phyloP scores from a whole-genome alignment of 2,113 vertebrate genomes.

The Plectropomus leopardus region DNA sequence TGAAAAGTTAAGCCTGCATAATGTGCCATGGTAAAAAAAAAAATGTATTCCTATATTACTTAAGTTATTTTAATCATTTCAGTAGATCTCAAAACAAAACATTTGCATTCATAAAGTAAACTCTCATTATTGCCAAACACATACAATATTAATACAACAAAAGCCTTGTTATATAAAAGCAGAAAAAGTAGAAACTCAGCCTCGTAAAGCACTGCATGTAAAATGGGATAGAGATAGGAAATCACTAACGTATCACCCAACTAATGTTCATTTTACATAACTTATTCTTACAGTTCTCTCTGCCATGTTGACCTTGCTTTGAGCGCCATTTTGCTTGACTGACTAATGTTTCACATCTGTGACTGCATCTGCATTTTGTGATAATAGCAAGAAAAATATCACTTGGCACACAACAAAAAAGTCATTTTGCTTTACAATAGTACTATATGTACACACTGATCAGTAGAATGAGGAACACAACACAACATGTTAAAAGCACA shows the following conservation, averaged over 20 bases:
- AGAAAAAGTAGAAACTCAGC: constrained; percentile 31
- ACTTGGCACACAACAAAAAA: too few relatives aligned
- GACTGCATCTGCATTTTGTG: constrained; percentile 18
- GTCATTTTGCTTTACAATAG: constrained; percentile 14
- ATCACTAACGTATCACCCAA: neutral
- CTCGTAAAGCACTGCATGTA: neutral
- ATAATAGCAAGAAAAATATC: constrained; percentile 16
- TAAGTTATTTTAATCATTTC: constrained; percentile 26
- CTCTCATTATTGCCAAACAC: constrained; percentile 4
- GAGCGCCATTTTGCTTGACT: constrained; percentile 19
- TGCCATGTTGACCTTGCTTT: constrained; percentile 50
- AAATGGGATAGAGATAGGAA: constrained; percentile 5
- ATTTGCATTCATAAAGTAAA: constrained; percentile 24
- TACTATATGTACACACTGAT: constrained; percentile 10
- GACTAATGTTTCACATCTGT: constrained; percentile 10
- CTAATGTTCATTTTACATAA: constrained; percentile 5
- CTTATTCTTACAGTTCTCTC: constrained; percentile 3
- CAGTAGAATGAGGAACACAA: constrained; percentile 26
- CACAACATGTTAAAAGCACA: neutral
- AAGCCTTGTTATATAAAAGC: neutral
- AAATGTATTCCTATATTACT: constrained; percentile 32
- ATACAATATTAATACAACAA: constrained; percentile 10
- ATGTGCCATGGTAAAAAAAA: constrained; percentile 10
- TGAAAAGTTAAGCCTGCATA: neutral
- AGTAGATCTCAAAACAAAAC: constrained; percentile 23